These are phyloP conservation scores for Laothoe populi DNA, from an alignment of 2,888 invertebrate species.

Conservation along the genomic window DNA sequence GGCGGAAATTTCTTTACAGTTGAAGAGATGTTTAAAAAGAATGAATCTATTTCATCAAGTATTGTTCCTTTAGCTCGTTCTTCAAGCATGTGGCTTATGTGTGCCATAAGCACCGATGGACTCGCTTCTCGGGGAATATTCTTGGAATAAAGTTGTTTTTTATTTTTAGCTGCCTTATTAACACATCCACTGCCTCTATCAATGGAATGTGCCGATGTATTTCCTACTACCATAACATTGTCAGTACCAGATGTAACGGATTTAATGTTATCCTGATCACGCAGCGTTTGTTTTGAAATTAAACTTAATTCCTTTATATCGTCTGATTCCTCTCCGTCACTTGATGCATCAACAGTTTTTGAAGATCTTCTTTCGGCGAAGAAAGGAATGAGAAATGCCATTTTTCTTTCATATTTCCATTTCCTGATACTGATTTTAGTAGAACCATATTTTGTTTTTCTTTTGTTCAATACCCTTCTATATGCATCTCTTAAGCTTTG, in stretches of 20 bases:
- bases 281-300: neutral
- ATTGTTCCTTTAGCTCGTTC: neutral
- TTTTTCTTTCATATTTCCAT: conserved; percentile 39
- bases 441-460: conserved; percentile 36
- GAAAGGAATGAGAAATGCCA: conserved; percentile 31
- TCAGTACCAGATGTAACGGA: neutral
- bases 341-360: neutral
- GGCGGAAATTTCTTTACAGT: conserved; percentile 30
- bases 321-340: neutral
- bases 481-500: conserved; percentile 33
- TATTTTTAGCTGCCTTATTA: neutral
- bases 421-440: conserved; percentile 36
- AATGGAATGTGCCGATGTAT: no score
- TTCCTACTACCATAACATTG: no score
- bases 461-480: conserved; percentile 40
- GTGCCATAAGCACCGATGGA: neutral
- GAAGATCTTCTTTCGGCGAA: conserved; percentile 27
- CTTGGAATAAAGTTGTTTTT: neutral
- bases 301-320: neutral
- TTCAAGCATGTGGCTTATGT: neutral
- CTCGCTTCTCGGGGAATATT: neutral
- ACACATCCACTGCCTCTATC: neutral
- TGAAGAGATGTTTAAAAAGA: conserved; percentile 30
- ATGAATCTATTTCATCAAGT: conserved; percentile 25
- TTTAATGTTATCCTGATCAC: neutral